A percentile compares a stretch with the other conserved stretches of the same genome.
Evolutionary conservation across 2,113 vertebrate species (phyloP).

Genomic region (Pterocles orientalis): DNA sequence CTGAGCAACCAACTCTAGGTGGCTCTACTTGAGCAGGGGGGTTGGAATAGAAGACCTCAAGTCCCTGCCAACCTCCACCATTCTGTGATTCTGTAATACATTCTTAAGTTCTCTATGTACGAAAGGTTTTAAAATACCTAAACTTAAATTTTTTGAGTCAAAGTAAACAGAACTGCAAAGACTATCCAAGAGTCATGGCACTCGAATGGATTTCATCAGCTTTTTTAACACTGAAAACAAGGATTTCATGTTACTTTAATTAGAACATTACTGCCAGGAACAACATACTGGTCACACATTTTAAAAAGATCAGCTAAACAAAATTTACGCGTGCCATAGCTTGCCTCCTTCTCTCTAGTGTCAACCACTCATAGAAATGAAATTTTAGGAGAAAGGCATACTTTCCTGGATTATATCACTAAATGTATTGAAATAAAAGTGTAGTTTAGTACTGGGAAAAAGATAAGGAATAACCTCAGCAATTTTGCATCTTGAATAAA

Average conservation of each 20-base stretch:
- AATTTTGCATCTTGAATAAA: neutral
- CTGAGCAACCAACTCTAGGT: neutral
- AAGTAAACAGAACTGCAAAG: neutral
- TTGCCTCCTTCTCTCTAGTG: neutral
- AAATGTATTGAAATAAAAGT: neutral
- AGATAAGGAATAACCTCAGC: neutral
- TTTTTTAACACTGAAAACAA: neutral
- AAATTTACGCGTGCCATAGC: neutral
- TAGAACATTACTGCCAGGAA: neutral
- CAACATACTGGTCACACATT: neutral
- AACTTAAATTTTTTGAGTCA: neutral
- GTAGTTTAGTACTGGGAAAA: neutral
- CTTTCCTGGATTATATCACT: neutral
- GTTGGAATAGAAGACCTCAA: neutral
- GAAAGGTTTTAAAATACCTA: neutral
- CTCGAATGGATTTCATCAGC: neutral
- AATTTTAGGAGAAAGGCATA: neutral
- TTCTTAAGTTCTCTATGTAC: neutral
- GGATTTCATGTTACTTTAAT: neutral
- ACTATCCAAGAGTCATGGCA: neutral
- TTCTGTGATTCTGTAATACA: neutral
- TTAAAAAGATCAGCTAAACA: neutral
- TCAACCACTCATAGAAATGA: neutral
- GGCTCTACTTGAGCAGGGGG: neutral
- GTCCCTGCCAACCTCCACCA: neutral